Base-by-base conservation (phyloP, 2,888 invertebrate genomes). In the Drosophila eohydei region DNA sequence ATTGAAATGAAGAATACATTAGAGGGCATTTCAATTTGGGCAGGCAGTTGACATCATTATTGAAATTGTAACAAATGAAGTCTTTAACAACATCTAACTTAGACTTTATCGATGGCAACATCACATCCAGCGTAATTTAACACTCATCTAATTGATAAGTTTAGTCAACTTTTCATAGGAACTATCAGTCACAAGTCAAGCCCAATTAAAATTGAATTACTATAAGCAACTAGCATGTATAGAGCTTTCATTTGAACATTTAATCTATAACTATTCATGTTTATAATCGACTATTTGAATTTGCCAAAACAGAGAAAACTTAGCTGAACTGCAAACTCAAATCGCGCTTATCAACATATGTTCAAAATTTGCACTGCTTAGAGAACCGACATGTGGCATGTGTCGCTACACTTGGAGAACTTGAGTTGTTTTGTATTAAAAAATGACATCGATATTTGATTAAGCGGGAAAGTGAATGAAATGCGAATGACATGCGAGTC, bases 341-440 rank as follows among this genome's bases (percentile, higher is more conserved):
- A 50, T 30, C 48, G 48, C 6, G 48, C 30, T 50, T 50, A 50
- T 50, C 48, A 50, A 32, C 30, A 50, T 16, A 32, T 32, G 11
- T 11, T 32, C 5, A 1, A 30, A 7, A 50, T 50, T 50, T 6
- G 32, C 48, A 32, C 30, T 11, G 11, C 9, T 9, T 8, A 48
- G 14, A n/a, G n/a, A 30, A 30, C 9, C 4, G 48, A 48, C n/a
- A 32, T 32, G 48, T 50, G 48, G 48, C 48, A 48, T 48, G 48
- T 30, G 48, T 9, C n/a, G 5, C 9, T 48, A 48, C 48, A 50
- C 48, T 32, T 11, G 5, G 32, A 50, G 48, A 50, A 41, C 16
- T 41, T 16, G 9, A 16, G 16, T 41, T 41, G 41, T 16, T 8
- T 41, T 16, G 41, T 16, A 9, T 16, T 4, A 9, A 21, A 30